Conservation (phyloP, 2,113 vertebrate species). For the Nannobrachium achirus region DNA sequence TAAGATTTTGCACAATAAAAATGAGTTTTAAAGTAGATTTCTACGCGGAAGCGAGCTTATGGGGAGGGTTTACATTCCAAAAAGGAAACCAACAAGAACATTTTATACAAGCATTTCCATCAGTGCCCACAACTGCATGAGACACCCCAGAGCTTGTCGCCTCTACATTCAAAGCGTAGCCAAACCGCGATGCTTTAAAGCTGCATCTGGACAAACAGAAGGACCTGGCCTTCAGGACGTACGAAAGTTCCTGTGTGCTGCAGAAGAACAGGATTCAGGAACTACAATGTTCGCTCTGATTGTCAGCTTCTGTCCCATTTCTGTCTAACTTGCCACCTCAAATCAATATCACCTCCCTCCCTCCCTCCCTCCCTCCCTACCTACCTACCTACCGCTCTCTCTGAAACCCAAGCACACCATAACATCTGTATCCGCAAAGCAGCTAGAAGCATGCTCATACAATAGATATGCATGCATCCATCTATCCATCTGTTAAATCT, state of each 20-base stretch:
- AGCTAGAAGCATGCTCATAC: background rate
- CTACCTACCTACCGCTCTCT: background rate
- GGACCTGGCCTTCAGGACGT: background rate
- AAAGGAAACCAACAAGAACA: background rate
- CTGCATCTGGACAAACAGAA: slow-evolving; percentile 3
- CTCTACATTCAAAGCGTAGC: slow-evolving; percentile 49
- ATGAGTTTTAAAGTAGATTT: slow-evolving; percentile 1
- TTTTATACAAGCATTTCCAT: background rate
- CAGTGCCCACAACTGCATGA: background rate
- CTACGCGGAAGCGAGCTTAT: slow-evolving; percentile 21
- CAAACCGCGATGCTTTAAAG: slow-evolving; percentile 11
- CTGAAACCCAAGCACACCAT: background rate
- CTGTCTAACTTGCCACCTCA: background rate
- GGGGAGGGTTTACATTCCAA: slow-evolving; percentile 47
- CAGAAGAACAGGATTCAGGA: background rate
- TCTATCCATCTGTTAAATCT: background rate
- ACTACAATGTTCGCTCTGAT: background rate
- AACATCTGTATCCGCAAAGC: background rate
- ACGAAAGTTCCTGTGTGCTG: background rate
- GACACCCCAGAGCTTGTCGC: background rate
- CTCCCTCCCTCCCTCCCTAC: too few relatives aligned
- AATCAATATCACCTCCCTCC: background rate
- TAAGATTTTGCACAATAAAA: slow-evolving; percentile 16
- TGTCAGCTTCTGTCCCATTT: background rate
- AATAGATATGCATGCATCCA: background rate